Base-by-base conservation (phyloP, 2,797 vertebrate genomes). In the Sebastes hopkinsi region DNA sequence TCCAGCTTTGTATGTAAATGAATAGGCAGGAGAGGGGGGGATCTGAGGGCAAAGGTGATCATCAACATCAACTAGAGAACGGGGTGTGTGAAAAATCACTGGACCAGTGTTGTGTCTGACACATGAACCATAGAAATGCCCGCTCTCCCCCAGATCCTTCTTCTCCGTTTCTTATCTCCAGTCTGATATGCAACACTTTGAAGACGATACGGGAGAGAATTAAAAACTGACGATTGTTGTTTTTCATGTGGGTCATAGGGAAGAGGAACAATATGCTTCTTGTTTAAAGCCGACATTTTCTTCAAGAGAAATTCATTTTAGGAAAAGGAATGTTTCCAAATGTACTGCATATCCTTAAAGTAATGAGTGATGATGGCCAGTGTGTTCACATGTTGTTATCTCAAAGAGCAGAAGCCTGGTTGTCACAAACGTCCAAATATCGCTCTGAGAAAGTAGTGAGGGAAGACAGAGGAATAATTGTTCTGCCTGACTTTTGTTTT, bases 141-240 rank as follows among this genome's bases (percentile, higher is more conserved):
- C 27, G 67, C 88, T 84, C 89, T 91, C 92, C 87, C 89, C 90
- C 84, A 81, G 68, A 78, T 87, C 67, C 84, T 77, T 85, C 79
- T 77, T 75, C 84, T 84, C 65, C 61, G 69, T 55, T 67, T 88
- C 86, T 94, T 94, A 92, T 94, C 92, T 90, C 54, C 25, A 6
- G 25, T 80, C 70, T 88, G 91, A 93, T 94, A 92, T 72, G 72
- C 61, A 69, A 75, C 72, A 79, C 92, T 95, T 92, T 94, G 89
- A 94, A 94, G 91, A 62, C 76, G 84, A 93, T 82, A 82, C 10
- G 72, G 73, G 78, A 74, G 72, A 55, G 67, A 84, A 91, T 90
- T 84, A 81, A 91, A 92, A 87, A 82, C 29, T 71, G 82, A 22
- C 29, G 20, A 70, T 68, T 68, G 55, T 83, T 75, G 50, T 73